phyloP scores from a whole-genome alignment of 2,797 vertebrate genomes.

The Poeciliopsis presidionis region DNA sequence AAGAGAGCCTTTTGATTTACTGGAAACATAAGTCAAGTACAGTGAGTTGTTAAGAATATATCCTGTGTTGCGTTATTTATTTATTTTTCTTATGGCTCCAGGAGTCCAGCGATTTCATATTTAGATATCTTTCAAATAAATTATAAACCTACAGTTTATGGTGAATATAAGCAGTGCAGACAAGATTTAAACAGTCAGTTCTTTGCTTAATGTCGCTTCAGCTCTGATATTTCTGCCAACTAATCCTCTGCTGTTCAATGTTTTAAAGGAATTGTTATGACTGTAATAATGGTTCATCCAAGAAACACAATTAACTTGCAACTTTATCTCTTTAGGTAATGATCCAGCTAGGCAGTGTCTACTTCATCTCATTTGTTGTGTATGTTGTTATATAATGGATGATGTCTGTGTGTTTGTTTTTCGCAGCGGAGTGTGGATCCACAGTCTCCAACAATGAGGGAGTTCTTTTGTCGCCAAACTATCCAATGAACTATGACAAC shows the following conservation, averaged over 20 bases:
- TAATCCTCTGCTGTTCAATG: constrained; percentile 12
- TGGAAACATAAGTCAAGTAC: not conserved
- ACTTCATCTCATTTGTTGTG: constrained; percentile 3
- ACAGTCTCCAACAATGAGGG: constrained; percentile 91
- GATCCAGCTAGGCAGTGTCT: constrained; percentile 15
- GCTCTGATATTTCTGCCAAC: constrained; percentile 17
- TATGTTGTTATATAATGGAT: constrained; percentile 37
- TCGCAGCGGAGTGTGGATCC: constrained; percentile 93
- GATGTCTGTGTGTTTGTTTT: constrained; percentile 30
- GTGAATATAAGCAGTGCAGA: not conserved
- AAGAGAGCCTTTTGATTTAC: not conserved
- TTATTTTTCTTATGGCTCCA: not conserved
- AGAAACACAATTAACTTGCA: constrained; percentile 21
- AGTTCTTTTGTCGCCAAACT: constrained; percentile 94
- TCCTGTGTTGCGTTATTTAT: not conserved
- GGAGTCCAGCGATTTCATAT: not conserved
- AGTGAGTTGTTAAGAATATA: not conserved
- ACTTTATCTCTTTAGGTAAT: constrained; percentile 32
- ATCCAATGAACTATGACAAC: constrained; percentile 94
- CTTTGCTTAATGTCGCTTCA: constrained; percentile 11
- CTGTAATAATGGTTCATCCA: constrained; percentile 30
- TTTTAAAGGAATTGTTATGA: constrained; percentile 26
- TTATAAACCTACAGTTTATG: not conserved
- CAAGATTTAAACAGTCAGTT: not conserved
- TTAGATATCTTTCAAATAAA: not conserved